Evolutionary conservation across 2,888 invertebrate genomes (phyloP), one percentile per base, ranked within the genome.

Genomic region (Amblyjoppa proteus): DNA sequence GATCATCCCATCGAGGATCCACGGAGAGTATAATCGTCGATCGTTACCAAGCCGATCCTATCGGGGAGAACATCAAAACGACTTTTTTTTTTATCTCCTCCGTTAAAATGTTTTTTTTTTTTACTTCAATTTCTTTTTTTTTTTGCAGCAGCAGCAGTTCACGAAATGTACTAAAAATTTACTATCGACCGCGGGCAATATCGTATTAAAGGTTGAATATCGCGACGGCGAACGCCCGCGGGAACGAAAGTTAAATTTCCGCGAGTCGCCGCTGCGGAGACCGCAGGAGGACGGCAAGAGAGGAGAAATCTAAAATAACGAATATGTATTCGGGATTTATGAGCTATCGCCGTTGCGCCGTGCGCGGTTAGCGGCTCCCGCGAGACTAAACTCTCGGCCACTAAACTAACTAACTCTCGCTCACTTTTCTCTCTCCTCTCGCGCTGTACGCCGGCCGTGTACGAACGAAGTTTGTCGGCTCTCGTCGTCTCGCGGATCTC

Each of bases 401-500:
- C 61, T 5, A 1, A 20, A 53, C 53, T 53, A 53, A 45, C 45
- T 45, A 16, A 45, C 45, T 45, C 16, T 45, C 45, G 45, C 45
- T 16, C 45, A 45, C 16, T 45, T 45, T 45, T 45, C 58, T 28
- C 58, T 4, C 1, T 11, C 28, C 58, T 58, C 58, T 20, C 20
- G 20, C 20, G 20, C 20, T 20, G 20, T 0, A 28, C 28, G 58
- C 58, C 9, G 20, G 28, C 6, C 34, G 61, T 64, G 61, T 16
- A 6, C 31, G 16, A 31, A 34, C 61, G 61, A 64, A 64, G 34
- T 64, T 64, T 34, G 61, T 64, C 31, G 28, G 78, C 82, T 75
- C 75, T 76, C 82, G 82, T 83, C 85, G 82, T 82, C 64, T 83
- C 74, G 83, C 83, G 58, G 71, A 75, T 71, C 82, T 85, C 85